Evolutionary conservation across 2,113 vertebrate genomes (phyloP).

Genomic region (Gymnarchus niloticus): DNA sequence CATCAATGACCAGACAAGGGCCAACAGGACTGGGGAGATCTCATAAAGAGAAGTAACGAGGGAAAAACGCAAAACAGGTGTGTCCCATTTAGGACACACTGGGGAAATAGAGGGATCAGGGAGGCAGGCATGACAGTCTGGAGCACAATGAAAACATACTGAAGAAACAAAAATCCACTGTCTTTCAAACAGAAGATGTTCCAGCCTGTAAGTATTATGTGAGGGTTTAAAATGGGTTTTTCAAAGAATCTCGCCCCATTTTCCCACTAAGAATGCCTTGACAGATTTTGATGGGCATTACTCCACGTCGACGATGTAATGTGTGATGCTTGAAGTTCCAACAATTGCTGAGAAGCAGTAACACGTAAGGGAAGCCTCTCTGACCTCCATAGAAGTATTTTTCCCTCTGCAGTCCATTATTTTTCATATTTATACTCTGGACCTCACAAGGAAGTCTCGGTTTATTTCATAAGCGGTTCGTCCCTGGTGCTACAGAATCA

Average conservation of each 20-base stretch:
- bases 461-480: neutral
- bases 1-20: too few relatives aligned
- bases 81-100: too few relatives aligned
- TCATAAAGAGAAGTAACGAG: too few relatives aligned
- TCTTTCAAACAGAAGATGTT: neutral
- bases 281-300: neutral
- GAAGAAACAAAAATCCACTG: neutral
- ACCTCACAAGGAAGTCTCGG: neutral
- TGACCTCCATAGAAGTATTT: neutral
- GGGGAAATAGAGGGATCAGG: too few relatives aligned
- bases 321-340: neutral
- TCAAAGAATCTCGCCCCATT: too few relatives aligned
- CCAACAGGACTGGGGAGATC: too few relatives aligned
- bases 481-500: neutral
- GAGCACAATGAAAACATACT: too few relatives aligned
- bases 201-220: neutral
- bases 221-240: neutral
- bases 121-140: too few relatives aligned
- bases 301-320: neutral
- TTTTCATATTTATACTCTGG: neutral
- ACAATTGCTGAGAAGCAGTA: too few relatives aligned
- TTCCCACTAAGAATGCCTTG: neutral
- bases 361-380: neutral
- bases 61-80: too few relatives aligned
- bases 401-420: neutral